Base-by-base conservation (phyloP, 2,113 vertebrate genomes). In the Colossoma macropomum region DNA sequence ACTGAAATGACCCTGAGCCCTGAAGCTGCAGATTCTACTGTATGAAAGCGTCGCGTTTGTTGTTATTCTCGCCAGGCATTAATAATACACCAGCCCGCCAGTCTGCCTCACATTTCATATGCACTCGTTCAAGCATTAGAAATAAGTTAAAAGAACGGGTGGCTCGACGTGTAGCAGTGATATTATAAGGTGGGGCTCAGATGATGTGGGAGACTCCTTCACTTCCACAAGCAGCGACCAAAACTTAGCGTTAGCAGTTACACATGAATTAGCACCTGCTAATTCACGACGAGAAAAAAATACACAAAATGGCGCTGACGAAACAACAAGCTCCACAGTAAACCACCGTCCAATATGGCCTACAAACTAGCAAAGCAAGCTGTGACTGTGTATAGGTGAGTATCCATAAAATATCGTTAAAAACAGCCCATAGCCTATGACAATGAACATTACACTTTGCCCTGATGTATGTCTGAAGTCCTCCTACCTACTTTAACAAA, bases 41-140 rank as follows among this genome's bases (percentile, higher is more conserved):
- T 81, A 85, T 78, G 59, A 75, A 77, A 85, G 73, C 78, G 79
- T 82, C 41, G 87, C 78, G 81, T 91, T 90, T 91, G 90, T 91
- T 92, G 92, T 88, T 86, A 85, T 83, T 90, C 83, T 65, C 83
- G 85, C 52, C 56, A 32, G 66, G 38, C 75, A 91, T 93, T 76
- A 94, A 93, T 94, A 91, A 93, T 92, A 87, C 78, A 93, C 74
- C 56, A 48, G 12, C 82, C 84, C 78, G 84, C 62, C 88, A 90
- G 91, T 90, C 90, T 92, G 90, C 86, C 90, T 89, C 62, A 30
- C 83, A 89, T 89, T 90, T 80, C 86, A 87, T 85, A 89, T 84
- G 86, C 86, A 75, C 56, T 83, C 82, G 54, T 82, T 90, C 91
- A 92, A 93, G 84, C 89, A 93, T 91, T 91, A 87, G 79, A 84